Evolutionary conservation across 2,113 vertebrate genomes (phyloP).

Genomic region (Urocynchramus pylzowi): DNA sequence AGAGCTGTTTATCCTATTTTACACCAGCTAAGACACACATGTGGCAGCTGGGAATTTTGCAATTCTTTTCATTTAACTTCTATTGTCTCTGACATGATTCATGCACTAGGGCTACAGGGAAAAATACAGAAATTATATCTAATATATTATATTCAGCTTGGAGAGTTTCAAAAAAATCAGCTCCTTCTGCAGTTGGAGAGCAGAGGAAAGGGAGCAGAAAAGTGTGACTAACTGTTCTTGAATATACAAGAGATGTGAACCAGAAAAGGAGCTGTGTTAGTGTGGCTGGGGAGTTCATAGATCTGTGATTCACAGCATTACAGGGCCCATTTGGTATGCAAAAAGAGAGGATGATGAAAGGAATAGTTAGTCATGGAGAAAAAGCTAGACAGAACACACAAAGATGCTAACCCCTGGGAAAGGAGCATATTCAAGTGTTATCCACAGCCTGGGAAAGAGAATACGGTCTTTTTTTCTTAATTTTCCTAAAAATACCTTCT

Average conservation of each 20-base stretch:
- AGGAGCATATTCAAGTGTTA: not conserved
- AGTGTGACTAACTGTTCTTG: conserved; percentile 13
- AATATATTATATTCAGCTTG: not conserved
- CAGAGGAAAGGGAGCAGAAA: not conserved
- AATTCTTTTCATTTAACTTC: not conserved
- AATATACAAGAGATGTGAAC: not conserved
- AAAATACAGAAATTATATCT: not conserved
- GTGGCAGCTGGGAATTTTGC: not conserved
- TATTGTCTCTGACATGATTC: not conserved
- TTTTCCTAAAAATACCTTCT: not conserved
- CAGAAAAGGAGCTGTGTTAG: conserved; percentile 3
- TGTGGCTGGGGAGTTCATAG: conserved; percentile 27
- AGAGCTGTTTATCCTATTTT: not conserved
- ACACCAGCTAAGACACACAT: not conserved
- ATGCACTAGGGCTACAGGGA: not conserved
- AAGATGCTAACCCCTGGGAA: not conserved
- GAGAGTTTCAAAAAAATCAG: not conserved
- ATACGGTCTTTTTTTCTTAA: not conserved
- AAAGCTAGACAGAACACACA: conserved; percentile 15
- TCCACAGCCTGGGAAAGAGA: not conserved
- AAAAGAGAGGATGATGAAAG: conserved; percentile 49
- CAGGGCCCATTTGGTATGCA: conserved; percentile 26
- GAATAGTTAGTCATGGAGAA: conserved; percentile 37
- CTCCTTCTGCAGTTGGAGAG: not conserved
- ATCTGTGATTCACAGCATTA: conserved; percentile 52